Percentiles rank a stretch among this genome's conserved stretches.
Evolutionary conservation across 2,797 vertebrate species (phyloP).

Genomic region (Falco biarmicus): DNA sequence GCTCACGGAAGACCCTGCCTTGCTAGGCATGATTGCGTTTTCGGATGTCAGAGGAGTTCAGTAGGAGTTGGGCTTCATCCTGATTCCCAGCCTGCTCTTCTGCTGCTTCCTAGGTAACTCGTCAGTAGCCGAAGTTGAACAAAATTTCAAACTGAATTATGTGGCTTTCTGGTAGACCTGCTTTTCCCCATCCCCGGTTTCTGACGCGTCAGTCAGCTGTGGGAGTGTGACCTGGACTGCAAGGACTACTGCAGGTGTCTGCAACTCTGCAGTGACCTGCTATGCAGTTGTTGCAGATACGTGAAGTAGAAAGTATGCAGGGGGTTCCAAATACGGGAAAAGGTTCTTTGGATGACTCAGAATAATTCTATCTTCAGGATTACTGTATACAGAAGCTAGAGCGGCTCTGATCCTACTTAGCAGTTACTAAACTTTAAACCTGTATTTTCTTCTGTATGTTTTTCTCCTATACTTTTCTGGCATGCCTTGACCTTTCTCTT

Average conservation of each 20-base stretch:
- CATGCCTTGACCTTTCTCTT: slow-evolving; percentile 1
- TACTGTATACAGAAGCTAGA: background rate
- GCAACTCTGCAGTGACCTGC: background rate
- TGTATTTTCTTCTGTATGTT: background rate
- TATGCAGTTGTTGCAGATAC: background rate
- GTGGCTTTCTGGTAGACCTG: background rate
- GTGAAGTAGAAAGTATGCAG: background rate
- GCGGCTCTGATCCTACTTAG: background rate
- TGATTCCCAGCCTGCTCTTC: background rate
- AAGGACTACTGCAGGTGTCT: background rate
- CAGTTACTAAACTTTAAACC: background rate
- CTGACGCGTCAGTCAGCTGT: background rate
- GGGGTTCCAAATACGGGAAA: background rate
- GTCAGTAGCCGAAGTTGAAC: background rate
- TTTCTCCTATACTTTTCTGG: background rate
- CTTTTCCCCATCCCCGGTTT: background rate
- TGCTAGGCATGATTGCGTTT: background rate
- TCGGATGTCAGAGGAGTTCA: background rate
- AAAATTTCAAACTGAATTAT: background rate
- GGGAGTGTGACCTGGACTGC: background rate
- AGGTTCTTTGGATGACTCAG: background rate
- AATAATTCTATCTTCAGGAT: background rate
- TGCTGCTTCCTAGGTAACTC: background rate
- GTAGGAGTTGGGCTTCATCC: background rate
- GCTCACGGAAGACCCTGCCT: background rate